Evolutionary conservation across 2,113 vertebrate species (phyloP).

Genomic region (Eublepharis macularius): DNA sequence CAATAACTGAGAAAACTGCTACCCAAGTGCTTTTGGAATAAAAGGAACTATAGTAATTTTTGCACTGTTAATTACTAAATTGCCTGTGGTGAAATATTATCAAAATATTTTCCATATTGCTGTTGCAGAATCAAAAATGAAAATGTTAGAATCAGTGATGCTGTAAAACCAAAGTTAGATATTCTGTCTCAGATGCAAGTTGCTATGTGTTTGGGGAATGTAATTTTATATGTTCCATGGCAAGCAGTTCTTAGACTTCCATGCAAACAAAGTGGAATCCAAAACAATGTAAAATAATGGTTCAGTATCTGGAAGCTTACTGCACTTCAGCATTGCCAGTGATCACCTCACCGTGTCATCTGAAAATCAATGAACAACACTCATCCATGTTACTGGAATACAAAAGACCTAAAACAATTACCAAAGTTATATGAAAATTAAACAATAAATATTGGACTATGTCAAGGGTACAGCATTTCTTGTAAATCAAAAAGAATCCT

Average conservation of each 20-base stretch:
- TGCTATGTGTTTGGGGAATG: slow-evolving; percentile 38
- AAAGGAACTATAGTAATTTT: slow-evolving; percentile 53
- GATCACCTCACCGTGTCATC: slow-evolving; percentile 49
- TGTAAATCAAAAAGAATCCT: slow-evolving; percentile 50
- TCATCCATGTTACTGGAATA: slow-evolving; percentile 67
- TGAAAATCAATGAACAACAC: slow-evolving; percentile 59
- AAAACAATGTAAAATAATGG: slow-evolving; percentile 56
- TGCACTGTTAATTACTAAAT: slow-evolving; percentile 55
- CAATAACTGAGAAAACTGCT: slow-evolving; percentile 70
- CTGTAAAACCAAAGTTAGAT: slow-evolving; percentile 55
- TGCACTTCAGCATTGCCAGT: slow-evolving; percentile 53
- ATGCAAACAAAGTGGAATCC: slow-evolving; percentile 46
- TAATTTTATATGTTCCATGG: slow-evolving; percentile 47
- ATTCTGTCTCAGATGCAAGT: slow-evolving; percentile 19
- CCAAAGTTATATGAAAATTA: slow-evolving; percentile 51
- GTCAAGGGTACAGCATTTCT: slow-evolving; percentile 65
- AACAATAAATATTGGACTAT: slow-evolving; percentile 58
- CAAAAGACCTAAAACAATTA: slow-evolving; percentile 62
- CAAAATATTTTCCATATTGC: slow-evolving; percentile 57
- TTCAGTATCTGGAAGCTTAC: slow-evolving; percentile 57
- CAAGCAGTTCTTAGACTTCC: slow-evolving; percentile 62
- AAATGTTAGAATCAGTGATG: slow-evolving; percentile 57
- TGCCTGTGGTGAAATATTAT: slow-evolving; percentile 64
- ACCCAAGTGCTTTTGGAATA: slow-evolving; percentile 60
- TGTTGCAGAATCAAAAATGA: slow-evolving; percentile 63